Evolutionary conservation across 2,797 vertebrate genomes (phyloP).

Genomic region (Pseudopleuronectes americanus): DNA sequence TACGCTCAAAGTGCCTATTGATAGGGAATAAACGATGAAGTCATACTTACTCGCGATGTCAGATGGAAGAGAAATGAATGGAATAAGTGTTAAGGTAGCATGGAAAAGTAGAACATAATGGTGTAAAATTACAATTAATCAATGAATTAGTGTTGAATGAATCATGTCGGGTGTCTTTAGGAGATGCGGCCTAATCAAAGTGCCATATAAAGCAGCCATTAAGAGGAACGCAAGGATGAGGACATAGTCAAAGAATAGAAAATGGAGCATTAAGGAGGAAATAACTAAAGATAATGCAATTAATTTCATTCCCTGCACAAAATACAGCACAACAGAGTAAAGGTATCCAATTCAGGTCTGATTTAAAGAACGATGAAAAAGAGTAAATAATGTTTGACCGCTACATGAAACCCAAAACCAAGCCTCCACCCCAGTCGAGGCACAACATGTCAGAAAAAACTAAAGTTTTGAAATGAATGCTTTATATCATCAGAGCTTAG

Average conservation of each 20-base stretch:
- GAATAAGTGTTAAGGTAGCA: constrained; percentile 33
- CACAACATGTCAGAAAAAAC: constrained; percentile 30
- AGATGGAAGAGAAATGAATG: constrained; percentile 52
- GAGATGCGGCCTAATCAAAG: constrained; percentile 38
- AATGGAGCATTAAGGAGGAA: neutral
- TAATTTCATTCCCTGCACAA: constrained; percentile 7
- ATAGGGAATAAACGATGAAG: constrained; percentile 69
- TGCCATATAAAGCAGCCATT: constrained; percentile 25
- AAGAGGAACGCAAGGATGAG: constrained; percentile 24
- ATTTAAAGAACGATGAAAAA: constrained; percentile 22
- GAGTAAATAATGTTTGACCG: constrained; percentile 35
- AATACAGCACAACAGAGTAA: neutral
- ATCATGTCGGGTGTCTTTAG: constrained; percentile 27
- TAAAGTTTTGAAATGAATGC: constrained; percentile 42
- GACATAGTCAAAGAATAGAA: constrained; percentile 16
- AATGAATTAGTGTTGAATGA: constrained; percentile 40
- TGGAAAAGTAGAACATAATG: constrained; percentile 39
- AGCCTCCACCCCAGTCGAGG: constrained; percentile 27
- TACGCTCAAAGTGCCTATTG: constrained; percentile 56
- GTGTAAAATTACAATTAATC: constrained; percentile 48
- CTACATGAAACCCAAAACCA: constrained; percentile 37
- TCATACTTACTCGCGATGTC: constrained; percentile 52
- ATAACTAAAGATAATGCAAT: neutral
- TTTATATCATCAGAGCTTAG: constrained; percentile 67
- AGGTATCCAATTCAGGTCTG: constrained; percentile 12